Evolutionary conservation across 2,113 vertebrate species (phyloP).

Genomic region (Neolamprologus hecqui): DNA sequence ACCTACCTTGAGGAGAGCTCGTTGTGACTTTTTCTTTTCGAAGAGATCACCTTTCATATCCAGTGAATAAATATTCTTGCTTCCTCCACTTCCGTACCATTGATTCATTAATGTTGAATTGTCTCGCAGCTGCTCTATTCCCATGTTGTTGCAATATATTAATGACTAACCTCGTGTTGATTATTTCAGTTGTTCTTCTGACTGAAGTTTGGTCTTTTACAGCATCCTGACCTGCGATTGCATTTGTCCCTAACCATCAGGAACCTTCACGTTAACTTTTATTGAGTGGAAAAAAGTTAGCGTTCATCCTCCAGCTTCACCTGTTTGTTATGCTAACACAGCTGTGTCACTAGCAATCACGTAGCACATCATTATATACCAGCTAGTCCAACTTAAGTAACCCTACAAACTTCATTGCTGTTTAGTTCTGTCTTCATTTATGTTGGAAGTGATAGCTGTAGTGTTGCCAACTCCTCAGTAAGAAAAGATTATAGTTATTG

Average conservation of each 20-base stretch:
- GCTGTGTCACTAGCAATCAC: rapidly evolving
- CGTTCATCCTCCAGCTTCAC: neutral
- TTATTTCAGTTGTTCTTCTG: neutral
- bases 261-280: rapidly evolving
- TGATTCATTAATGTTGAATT: neutral
- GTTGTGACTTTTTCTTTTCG: neutral
- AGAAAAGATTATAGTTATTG: neutral
- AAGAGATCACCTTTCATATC: neutral
- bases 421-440: neutral
- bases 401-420: rapidly evolving
- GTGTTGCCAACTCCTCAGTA: neutral
- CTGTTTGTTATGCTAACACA: neutral
- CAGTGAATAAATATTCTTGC: neutral
- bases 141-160: neutral
- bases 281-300: neutral
- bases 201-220: neutral
- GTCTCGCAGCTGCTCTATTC: neutral
- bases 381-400: neutral
- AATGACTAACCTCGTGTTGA: neutral
- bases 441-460: neutral
- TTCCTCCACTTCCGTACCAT: rapidly evolving
- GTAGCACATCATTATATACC: neutral
- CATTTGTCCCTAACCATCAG: neutral
- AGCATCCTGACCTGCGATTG: neutral
- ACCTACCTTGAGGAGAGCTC: neutral